Percentiles rank a stretch among this genome's conserved stretches.
Conservation (phyloP, 2,888 invertebrate species). For the Nephrocerus scutellatus region DNA sequence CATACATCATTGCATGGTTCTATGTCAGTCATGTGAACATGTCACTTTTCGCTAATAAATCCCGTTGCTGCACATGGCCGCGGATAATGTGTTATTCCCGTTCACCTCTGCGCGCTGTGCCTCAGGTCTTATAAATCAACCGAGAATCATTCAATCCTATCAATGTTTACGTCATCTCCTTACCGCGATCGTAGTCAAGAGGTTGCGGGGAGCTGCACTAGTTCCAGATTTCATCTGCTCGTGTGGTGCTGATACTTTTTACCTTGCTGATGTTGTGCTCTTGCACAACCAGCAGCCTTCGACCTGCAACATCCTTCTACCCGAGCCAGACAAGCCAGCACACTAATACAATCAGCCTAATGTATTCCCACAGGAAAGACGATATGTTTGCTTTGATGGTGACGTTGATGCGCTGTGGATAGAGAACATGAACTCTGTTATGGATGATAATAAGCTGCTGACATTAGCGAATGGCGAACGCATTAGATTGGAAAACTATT, state of each 20-base stretch:
- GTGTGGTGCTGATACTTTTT: neutral
- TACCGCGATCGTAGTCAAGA: too few relatives aligned
- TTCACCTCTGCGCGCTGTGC: too few relatives aligned
- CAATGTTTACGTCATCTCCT: too few relatives aligned
- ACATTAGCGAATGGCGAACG: conserved; percentile 88
- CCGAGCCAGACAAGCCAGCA: conserved; percentile 9
- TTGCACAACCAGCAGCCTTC: neutral
- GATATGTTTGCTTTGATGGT: conserved; percentile 86
- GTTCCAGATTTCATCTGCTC: neutral
- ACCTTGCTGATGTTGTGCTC: neutral
- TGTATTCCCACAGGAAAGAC: conserved; percentile 55
- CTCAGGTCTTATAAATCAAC: too few relatives aligned
- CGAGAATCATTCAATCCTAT: too few relatives aligned
- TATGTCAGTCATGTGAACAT: conserved; percentile 30
- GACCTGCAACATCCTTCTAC: neutral
- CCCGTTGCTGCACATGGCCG: conserved; percentile 24
- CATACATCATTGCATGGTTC: too few relatives aligned
- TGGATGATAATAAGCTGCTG: conserved; percentile 88
- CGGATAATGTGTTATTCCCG: too few relatives aligned
- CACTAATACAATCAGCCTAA: conserved; percentile 36
- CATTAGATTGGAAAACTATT: conserved; percentile 72
- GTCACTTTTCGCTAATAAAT: conserved; percentile 33
- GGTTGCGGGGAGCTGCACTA: too few relatives aligned
- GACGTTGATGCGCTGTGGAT: conserved; percentile 94
- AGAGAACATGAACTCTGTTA: conserved; percentile 95